A percentile compares a stretch with the other conserved stretches of the same genome.
These are phyloP conservation scores for Parthenolecanium corni DNA, from an alignment of 2,888 invertebrate genomes.

Conservation along the genomic window DNA sequence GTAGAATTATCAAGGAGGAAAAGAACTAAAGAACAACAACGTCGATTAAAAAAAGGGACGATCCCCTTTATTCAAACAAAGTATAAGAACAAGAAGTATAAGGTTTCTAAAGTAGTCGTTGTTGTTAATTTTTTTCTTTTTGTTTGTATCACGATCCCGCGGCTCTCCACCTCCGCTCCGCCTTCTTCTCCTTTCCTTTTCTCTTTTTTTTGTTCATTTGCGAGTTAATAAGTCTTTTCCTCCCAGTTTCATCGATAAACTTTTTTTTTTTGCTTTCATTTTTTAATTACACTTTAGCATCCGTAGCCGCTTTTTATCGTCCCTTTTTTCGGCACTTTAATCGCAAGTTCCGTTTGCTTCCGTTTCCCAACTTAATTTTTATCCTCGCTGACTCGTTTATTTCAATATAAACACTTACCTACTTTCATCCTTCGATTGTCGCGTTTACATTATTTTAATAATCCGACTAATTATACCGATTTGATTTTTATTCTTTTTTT, in stretches of 20 bases:
- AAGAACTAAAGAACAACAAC: too few relatives aligned
- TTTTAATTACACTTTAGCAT: neutral
- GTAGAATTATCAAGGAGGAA: neutral
- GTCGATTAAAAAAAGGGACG: neutral
- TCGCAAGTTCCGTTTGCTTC: neutral
- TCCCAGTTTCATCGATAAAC: neutral
- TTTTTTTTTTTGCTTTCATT: neutral
- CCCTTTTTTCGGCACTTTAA: neutral
- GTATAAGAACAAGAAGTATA: neutral
- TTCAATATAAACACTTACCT: neutral
- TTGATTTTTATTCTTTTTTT: conserved; percentile 9
- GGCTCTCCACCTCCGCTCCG: too few relatives aligned
- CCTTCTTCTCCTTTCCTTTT: neutral
- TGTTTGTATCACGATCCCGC: too few relatives aligned
- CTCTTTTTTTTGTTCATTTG: neutral
- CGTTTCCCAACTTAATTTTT: neutral
- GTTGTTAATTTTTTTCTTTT: too few relatives aligned
- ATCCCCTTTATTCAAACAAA: neutral
- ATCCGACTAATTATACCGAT: conserved; percentile 21
- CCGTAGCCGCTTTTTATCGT: neutral
- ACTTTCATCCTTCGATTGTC: neutral
- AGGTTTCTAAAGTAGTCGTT: too few relatives aligned
- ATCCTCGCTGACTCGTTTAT: neutral
- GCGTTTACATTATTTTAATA: conserved; percentile 23
- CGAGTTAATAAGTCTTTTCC: neutral